A percentile compares a stretch with the other conserved stretches of the same genome.
Evolutionary conservation across 2,113 vertebrate species (phyloP).

Genomic region (Geothlypis trichas): DNA sequence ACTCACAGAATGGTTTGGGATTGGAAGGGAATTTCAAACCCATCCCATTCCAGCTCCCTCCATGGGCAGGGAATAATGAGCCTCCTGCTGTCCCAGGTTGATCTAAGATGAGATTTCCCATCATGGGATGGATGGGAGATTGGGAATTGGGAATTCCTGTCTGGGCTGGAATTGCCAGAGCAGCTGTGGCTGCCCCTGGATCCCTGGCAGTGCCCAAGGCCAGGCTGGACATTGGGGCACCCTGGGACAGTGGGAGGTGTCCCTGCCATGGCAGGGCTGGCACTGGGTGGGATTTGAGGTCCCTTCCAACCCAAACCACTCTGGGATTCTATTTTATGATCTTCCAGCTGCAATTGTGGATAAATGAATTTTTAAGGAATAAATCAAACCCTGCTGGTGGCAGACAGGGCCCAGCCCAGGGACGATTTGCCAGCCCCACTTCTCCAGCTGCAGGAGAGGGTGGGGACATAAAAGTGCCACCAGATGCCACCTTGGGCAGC

Average conservation of each 20-base stretch:
- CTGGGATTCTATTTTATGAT: rapidly evolving
- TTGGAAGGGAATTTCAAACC: not conserved
- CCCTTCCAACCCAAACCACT: not conserved
- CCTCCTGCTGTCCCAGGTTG: rapidly evolving
- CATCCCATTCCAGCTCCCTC: not conserved
- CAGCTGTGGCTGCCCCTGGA: not conserved
- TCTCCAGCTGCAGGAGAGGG: not conserved
- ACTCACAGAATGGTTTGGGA: not conserved
- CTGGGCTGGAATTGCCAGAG: not conserved
- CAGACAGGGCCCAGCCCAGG: not conserved
- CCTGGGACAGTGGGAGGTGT: not conserved
- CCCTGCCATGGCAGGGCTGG: not conserved
- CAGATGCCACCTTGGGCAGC: not conserved
- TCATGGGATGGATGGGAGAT: not conserved
- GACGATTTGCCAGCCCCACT: not conserved
- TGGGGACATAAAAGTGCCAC: not conserved
- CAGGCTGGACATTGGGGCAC: not conserved
- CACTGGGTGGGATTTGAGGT: rapidly evolving
- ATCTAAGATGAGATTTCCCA: not conserved
- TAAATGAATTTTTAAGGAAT: not conserved
- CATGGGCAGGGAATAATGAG: not conserved
- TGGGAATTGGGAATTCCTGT: not conserved
- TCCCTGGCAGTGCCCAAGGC: not conserved
- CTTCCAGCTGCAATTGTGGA: not conserved
- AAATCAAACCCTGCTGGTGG: not conserved